Base-by-base conservation (phyloP, 2,888 invertebrate species). In the Drosophila macrospina region DNA sequence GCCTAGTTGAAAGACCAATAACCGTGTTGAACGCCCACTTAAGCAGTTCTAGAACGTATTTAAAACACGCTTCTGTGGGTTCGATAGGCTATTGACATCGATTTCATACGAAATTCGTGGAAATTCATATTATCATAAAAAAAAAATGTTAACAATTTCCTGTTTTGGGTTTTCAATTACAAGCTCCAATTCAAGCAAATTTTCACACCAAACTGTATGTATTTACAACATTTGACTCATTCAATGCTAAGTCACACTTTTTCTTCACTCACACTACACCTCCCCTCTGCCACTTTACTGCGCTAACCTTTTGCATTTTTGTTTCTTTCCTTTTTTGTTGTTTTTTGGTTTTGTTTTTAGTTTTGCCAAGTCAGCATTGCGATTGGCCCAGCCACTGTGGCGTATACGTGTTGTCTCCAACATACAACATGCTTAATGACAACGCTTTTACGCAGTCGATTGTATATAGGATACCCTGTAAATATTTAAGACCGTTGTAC, bases 141-240 rank as follows among this genome's bases (percentile, higher is more conserved):
- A 26, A 34, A 54, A 47, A 68, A 81, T 86, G 70, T 83, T 69
- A 74, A 83, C 76, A 86, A 82, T 82, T 82, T 82, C 82, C 82
- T 80, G 82, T 82, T 80, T 32, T 55, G 48, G 80, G 76, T 74
- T 74, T 82, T 63, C 74, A 69, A 51, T 82, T 86, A 71, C 82
- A 69, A 64, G 20, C 20, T 20, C 20, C 20, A 3, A 28, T 36
- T 26, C 47, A 7, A 57, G 45, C 62, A 72, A 74, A 69, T 80
- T 82, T 78, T 86, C 82, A 83, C 82, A 83, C 86, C 86, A 85
- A 55, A 50, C 10, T 24, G 37, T 13, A 45, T 28, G 30, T 47
- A 47, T 15, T 16, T 47, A 47, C 30, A 72, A 66, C 55, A 6
- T 26, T 28, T 28, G 82, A 83, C 74, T 83, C 82, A 83, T 82